Conservation (phyloP, 2,797 vertebrate genomes). For the Enteromius anoplus region DNA sequence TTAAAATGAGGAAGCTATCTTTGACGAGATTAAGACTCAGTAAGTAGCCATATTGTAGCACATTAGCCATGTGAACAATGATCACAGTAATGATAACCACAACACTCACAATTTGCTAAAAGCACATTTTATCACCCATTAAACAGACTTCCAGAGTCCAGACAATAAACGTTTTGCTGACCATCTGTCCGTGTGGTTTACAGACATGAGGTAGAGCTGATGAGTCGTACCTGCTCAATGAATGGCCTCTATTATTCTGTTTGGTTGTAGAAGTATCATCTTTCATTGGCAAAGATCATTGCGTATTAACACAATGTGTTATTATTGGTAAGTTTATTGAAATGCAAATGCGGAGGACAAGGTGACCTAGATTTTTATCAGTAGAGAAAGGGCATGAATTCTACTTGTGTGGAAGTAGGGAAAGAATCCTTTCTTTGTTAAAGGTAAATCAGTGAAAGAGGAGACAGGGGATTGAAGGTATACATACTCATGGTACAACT, state of each 20-base stretch:
- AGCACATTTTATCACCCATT: conserved; percentile 25
- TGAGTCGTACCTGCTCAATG: conserved; percentile 75
- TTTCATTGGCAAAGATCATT: conserved; percentile 78
- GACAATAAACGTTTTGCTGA: conserved; percentile 32
- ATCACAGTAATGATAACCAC: conserved; percentile 1
- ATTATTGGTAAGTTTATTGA: conserved; percentile 88
- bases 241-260: conserved; percentile 82
- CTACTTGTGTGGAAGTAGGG: conserved; percentile 48
- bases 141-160: conserved; percentile 16
- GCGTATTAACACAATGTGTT: conserved; percentile 84
- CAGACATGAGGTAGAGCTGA: conserved; percentile 74
- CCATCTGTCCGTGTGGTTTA: conserved; percentile 59
- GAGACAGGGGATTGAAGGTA: neutral
- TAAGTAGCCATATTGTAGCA: neutral
- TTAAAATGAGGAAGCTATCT: neutral
- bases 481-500: neutral
- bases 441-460: conserved; percentile 28
- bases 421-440: conserved; percentile 52
- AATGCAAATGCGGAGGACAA: conserved; percentile 89
- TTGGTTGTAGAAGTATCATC: conserved; percentile 78
- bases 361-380: conserved; percentile 83
- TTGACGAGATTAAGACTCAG: neutral
- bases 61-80: neutral
- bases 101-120: neutral
- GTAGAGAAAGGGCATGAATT: conserved; percentile 58